Conservation (phyloP, 2,888 invertebrate species). For the Platycheirus rosarum region DNA sequence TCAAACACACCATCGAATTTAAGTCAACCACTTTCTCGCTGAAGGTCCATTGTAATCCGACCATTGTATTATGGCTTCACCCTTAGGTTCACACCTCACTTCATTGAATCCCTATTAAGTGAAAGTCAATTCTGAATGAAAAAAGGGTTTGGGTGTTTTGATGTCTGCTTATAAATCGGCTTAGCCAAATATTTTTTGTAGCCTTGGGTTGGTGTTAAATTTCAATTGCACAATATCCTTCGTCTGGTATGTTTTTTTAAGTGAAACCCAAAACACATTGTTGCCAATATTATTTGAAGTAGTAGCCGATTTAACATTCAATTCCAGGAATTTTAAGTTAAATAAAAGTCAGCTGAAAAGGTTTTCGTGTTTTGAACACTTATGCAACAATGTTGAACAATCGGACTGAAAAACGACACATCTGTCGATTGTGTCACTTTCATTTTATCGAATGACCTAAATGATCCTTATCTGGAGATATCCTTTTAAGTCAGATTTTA, state of each 20-base stretch:
- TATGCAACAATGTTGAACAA: slow-evolving; percentile 34
- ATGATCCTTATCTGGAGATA: slow-evolving; percentile 56
- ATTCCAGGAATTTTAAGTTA: slow-evolving; percentile 9
- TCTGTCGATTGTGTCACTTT: slow-evolving; percentile 61
- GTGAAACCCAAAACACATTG: not conserved
- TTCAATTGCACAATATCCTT: slow-evolving; percentile 1
- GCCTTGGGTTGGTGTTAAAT: slow-evolving; percentile 3
- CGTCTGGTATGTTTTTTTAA: not conserved
- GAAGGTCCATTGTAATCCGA: not conserved
- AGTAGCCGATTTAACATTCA: slow-evolving; percentile 14
- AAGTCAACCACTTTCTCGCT: slow-evolving; percentile 23
- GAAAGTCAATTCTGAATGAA: not conserved
- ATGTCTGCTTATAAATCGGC: slow-evolving; percentile 22
- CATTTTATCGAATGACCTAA: slow-evolving; percentile 58
- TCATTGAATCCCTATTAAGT: slow-evolving; percentile 18
- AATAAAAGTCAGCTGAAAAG: slow-evolving; percentile 13
- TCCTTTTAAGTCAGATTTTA: slow-evolving; percentile 32
- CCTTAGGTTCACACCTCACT: slow-evolving; percentile 49
- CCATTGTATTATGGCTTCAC: slow-evolving; percentile 61
- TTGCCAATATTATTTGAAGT: not conserved
- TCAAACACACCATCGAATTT: slow-evolving; percentile 8
- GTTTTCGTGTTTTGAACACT: no score
- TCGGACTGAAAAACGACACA: slow-evolving; percentile 51
- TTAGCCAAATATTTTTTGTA: slow-evolving; percentile 16
- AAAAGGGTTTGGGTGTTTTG: slow-evolving; percentile 15